Percentiles rank a stretch among this genome's conserved stretches.
Evolutionary conservation across 2,797 vertebrate species (phyloP).

Genomic region (Tenualosa thibaudeaui): DNA sequence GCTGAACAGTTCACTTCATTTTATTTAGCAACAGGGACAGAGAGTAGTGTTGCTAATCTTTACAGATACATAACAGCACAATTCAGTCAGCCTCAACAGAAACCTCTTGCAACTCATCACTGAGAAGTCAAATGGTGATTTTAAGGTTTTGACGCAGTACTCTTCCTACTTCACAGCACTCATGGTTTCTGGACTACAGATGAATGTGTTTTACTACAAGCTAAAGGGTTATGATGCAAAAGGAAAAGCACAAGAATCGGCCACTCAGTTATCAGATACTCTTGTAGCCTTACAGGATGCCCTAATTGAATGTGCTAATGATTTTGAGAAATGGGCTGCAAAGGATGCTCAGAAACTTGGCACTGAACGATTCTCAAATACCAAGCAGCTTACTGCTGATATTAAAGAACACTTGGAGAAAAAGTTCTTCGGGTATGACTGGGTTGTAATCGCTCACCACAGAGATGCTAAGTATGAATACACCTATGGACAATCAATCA

Average conservation of each 20-base stretch:
- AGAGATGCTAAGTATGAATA: background rate
- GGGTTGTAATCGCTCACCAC: background rate
- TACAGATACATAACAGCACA: constrained; percentile 22
- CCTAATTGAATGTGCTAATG: background rate
- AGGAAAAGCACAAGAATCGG: background rate
- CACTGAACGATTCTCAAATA: background rate
- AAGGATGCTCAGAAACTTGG: background rate
- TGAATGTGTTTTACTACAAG: constrained; percentile 33
- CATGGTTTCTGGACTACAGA: constrained; percentile 29
- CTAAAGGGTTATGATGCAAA: background rate
- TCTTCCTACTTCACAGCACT: constrained; percentile 23
- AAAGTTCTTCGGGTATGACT: background rate
- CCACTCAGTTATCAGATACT: background rate
- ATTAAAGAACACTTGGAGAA: background rate
- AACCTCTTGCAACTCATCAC: constrained; percentile 27
- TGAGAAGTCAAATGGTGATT: constrained; percentile 24
- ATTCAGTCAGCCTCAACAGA: constrained; percentile 9
- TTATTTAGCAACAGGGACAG: constrained; percentile 17
- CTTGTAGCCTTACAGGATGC: background rate
- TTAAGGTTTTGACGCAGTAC: constrained; percentile 26
- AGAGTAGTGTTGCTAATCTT: constrained; percentile 25
- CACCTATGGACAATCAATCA: background rate
- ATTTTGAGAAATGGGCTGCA: background rate
- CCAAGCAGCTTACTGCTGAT: background rate
- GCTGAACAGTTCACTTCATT: constrained; percentile 31